Conservation (phyloP, 2,113 vertebrate genomes). For the Murina feae region DNA sequence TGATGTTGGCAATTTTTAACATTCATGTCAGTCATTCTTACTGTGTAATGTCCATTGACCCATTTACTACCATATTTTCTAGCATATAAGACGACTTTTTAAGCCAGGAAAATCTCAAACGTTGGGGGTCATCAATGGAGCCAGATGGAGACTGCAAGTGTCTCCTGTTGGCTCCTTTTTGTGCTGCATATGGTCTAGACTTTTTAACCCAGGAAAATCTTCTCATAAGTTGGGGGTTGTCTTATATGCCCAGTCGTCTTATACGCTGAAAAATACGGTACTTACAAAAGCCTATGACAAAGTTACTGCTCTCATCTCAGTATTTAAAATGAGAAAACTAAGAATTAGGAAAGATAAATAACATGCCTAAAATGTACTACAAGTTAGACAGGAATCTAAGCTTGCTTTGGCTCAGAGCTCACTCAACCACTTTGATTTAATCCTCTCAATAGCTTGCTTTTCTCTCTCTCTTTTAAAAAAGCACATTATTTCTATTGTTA, state of each 20-base stretch:
- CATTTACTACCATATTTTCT: too few relatives aligned
- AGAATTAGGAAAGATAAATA: not conserved
- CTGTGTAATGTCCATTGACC: not conserved
- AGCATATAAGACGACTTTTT: too few relatives aligned
- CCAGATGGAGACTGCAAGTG: too few relatives aligned
- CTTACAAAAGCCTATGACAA: not conserved
- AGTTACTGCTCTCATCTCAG: not conserved
- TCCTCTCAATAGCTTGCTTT: not conserved
- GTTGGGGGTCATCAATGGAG: too few relatives aligned
- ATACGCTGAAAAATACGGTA: too few relatives aligned
- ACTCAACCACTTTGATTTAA: not conserved
- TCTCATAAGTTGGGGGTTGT: too few relatives aligned
- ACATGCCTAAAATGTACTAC: not conserved
- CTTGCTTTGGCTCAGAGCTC: not conserved
- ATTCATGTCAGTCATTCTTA: not conserved
- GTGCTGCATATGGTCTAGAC: too few relatives aligned
- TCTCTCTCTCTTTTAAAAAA: slow-evolving; percentile 13
- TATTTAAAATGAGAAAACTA: not conserved
- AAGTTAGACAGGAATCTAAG: not conserved
- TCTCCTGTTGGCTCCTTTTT: too few relatives aligned
- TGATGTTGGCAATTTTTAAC: not conserved
- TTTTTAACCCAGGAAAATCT: too few relatives aligned
- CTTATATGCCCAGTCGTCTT: too few relatives aligned
- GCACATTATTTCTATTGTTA: not conserved
- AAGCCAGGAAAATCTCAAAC: too few relatives aligned